Percentiles rank a stretch among this genome's conserved stretches.
Conservation (phyloP, 2,888 invertebrate species). For the Macrosiphum euphorbiae region DNA sequence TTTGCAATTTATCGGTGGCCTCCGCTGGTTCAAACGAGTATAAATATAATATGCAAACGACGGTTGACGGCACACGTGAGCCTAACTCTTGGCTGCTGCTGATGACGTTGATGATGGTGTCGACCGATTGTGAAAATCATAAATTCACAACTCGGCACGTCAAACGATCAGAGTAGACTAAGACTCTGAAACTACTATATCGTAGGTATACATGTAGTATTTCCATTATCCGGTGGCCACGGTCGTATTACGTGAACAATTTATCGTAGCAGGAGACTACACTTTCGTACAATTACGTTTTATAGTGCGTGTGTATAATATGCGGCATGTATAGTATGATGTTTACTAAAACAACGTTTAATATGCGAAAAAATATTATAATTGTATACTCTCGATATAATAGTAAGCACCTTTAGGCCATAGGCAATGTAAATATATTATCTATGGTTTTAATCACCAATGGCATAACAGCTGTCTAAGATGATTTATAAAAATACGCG, state of each 20-base stretch:
- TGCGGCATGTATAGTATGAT: neutral
- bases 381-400: no score
- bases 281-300: neutral
- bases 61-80: neutral
- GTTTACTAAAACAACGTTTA: neutral
- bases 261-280: neutral
- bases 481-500: no score
- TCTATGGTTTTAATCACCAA: no score
- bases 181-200: neutral
- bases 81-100: neutral
- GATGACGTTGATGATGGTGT: neutral
- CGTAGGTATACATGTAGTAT: neutral
- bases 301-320: neutral
- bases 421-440: no score
- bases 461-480: no score
- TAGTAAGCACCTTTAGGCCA: no score
- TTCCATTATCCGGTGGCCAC: neutral
- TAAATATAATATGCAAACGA: neutral
- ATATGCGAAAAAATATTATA: no score
- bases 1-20: neutral
- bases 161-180: neutral
- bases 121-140: neutral
- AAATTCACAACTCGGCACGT: neutral
- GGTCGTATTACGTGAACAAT: neutral
- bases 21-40: neutral